These are phyloP conservation scores for Ctenosaura bakeri DNA, from an alignment of 2,797 vertebrate species.

Conservation along the genomic window DNA sequence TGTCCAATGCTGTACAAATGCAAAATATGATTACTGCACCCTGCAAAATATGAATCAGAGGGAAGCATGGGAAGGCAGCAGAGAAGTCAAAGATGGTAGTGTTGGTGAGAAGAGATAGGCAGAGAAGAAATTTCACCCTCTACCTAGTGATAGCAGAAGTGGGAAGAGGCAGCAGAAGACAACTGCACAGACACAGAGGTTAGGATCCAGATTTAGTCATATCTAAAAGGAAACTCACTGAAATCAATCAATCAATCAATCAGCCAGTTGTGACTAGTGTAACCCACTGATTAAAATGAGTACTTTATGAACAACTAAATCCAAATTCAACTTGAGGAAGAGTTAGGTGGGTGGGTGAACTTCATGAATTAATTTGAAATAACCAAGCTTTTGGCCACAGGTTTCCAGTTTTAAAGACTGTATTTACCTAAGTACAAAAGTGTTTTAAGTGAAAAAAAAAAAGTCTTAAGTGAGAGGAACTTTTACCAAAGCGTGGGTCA, in stretches of 20 bases:
- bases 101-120: neutral
- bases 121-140: too few relatives aligned
- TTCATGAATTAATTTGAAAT: constrained; percentile 12
- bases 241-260: neutral
- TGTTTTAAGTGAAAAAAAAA: constrained; percentile 64
- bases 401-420: neutral
- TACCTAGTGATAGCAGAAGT: neutral
- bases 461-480: constrained; percentile 80
- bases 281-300: neutral
- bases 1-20: neutral
- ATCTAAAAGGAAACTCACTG: neutral
- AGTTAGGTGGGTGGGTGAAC: neutral
- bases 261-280: neutral
- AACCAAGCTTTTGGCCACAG: constrained; percentile 1
- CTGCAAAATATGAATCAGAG: neutral
- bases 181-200: neutral
- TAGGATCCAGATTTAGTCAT: neutral
- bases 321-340: neutral
- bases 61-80: neutral
- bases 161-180: neutral
- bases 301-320: neutral
- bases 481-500: constrained; percentile 96
- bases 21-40: neutral
- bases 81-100: neutral
- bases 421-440: constrained; percentile 33